phyloP scores from a whole-genome alignment of 2,888 invertebrate genomes.

The Horisme vitalbata region DNA sequence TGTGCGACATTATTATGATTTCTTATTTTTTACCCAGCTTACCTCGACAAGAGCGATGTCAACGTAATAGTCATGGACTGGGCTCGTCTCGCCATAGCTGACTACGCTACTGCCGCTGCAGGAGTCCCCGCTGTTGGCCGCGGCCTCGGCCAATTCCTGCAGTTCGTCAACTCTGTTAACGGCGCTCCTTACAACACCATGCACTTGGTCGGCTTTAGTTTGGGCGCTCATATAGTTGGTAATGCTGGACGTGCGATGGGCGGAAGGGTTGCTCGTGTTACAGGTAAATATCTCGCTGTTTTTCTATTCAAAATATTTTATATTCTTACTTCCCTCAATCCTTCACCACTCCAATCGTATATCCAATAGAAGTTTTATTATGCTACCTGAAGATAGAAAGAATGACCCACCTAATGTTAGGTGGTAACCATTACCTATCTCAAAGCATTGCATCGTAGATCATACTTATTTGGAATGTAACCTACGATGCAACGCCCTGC shows the following conservation, averaged over 20 bases:
- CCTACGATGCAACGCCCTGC: no score
- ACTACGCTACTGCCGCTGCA: conserved; percentile 54
- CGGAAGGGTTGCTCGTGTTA: conserved; percentile 61
- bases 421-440: no score
- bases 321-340: no score
- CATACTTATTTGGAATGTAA: no score
- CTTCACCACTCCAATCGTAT: no score
- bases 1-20: no score
- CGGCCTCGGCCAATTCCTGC: conserved; percentile 65
- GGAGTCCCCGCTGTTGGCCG: conserved; percentile 64
- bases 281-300: conserved; percentile 55
- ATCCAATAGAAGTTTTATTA: no score
- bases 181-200: conserved; percentile 51
- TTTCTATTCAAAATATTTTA: no score
- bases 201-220: conserved; percentile 74
- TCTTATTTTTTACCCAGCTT: conserved; percentile 42
- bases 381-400: no score
- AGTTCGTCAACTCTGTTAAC: conserved; percentile 51
- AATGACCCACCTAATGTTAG: no score
- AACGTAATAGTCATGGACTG: conserved; percentile 71
- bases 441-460: no score
- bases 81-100: conserved; percentile 52
- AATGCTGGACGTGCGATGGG: conserved; percentile 61
- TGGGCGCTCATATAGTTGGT: conserved; percentile 74
- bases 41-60: conserved; percentile 49